These are phyloP conservation scores for Lamproptera curius DNA, from an alignment of 2,888 invertebrate species.

Conservation along the genomic window DNA sequence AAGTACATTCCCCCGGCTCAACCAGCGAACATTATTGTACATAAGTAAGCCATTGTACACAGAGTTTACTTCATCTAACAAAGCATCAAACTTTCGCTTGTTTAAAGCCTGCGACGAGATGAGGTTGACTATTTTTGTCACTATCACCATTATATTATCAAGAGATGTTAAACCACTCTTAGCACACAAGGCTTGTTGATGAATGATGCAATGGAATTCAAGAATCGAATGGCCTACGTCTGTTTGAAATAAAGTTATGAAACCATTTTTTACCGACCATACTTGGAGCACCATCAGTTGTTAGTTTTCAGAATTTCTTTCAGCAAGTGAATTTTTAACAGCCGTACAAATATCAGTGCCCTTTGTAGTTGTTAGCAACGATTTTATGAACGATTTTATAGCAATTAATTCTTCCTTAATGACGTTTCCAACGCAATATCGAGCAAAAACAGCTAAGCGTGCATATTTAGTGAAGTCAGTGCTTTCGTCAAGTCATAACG, in stretches of 20 bases:
- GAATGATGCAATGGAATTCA: slow-evolving; percentile 32
- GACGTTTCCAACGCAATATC: too few species aligned
- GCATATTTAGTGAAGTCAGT: too few species aligned
- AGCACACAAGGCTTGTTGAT: slow-evolving; percentile 26
- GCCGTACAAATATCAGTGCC: background rate
- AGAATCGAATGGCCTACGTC: background rate
- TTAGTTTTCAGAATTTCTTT: slow-evolving; percentile 25
- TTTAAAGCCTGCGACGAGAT: slow-evolving; percentile 33
- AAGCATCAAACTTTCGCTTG: slow-evolving; percentile 33
- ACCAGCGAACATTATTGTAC: slow-evolving; percentile 28
- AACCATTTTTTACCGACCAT: slow-evolving; percentile 20
- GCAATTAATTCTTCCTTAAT: too few species aligned
- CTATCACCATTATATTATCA: slow-evolving; percentile 30
- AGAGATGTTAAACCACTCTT: slow-evolving; percentile 26
- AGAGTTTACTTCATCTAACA: slow-evolving; percentile 34
- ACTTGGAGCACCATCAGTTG: slow-evolving; percentile 25
- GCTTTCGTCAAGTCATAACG: too few species aligned
- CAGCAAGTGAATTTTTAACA: slow-evolving; percentile 23
- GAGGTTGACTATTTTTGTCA: slow-evolving; percentile 31
- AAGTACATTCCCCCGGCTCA: slow-evolving; percentile 31
- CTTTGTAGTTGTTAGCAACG: background rate
- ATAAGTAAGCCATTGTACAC: slow-evolving; percentile 34
- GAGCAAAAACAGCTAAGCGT: too few species aligned
- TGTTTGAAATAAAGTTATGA: too few species aligned
- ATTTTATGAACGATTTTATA: too few species aligned